These are phyloP conservation scores for Mormyrus lacerda DNA, from an alignment of 2,113 vertebrate species.

Conservation along the genomic window DNA sequence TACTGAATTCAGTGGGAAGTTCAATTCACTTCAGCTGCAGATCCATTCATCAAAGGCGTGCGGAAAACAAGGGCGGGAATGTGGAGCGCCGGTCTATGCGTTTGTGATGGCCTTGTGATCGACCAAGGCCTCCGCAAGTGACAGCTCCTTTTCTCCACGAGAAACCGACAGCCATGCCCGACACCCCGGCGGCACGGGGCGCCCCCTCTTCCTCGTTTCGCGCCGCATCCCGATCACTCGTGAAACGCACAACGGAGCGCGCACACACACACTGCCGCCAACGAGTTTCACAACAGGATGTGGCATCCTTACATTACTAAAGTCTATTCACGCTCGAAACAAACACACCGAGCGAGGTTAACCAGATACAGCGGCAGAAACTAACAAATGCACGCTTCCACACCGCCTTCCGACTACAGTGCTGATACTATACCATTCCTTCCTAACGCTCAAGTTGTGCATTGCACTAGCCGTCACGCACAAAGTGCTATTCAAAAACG, in stretches of 20 bases:
- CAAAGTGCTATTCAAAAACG: conserved; percentile 12
- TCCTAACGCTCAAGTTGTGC: conserved; percentile 48
- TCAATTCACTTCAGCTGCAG: neutral
- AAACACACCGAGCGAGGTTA: conserved; percentile 17
- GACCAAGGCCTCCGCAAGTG: conserved; percentile 51
- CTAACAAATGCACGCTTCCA: conserved; percentile 7
- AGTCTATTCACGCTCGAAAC: conserved; percentile 47
- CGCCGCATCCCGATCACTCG: conserved; percentile 40
- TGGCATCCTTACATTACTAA: conserved; percentile 51
- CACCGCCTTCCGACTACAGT: neutral
- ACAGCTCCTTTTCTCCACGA: conserved; percentile 53
- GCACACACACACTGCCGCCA: conserved; percentile 22
- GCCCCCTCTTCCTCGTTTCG: conserved; percentile 44
- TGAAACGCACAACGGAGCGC: conserved; percentile 18
- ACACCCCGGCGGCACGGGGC: conserved; percentile 41
- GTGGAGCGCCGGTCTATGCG: conserved; percentile 20
- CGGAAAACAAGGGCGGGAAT: conserved; percentile 26
- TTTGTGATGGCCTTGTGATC: conserved; percentile 24
- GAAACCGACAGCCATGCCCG: conserved; percentile 48
- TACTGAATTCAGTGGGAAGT: neutral
- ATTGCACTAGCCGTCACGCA: conserved; percentile 22
- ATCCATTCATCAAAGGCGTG: conserved; percentile 19
- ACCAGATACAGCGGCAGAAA: neutral
- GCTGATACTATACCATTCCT: conserved; percentile 15
- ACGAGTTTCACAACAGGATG: conserved; percentile 63